These are phyloP conservation scores for Pseudococcus jackbeardsleyi DNA, from an alignment of 2,888 invertebrate genomes.

Conservation along the genomic window DNA sequence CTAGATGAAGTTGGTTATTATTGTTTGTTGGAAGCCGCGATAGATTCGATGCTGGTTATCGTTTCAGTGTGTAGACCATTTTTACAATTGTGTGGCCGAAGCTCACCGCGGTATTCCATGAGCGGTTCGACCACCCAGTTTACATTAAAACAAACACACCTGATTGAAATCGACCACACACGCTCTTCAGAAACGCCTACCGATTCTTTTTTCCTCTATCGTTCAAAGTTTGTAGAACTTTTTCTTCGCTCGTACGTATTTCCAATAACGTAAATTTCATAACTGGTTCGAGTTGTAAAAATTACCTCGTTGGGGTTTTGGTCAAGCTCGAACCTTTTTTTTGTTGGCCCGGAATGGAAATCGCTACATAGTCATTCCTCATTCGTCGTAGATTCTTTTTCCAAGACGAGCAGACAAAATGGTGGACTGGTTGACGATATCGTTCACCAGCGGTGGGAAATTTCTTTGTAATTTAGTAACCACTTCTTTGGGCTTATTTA, in stretches of 20 bases:
- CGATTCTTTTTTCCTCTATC: constrained; percentile 58
- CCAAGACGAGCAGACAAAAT: background rate
- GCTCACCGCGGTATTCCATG: constrained; percentile 64
- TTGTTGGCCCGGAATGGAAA: background rate
- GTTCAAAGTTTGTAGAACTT: constrained; percentile 46
- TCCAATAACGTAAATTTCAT: constrained; percentile 39
- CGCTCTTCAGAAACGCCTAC: constrained; percentile 64
- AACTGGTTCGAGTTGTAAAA: constrained; percentile 37
- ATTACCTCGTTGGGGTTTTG: constrained; percentile 10
- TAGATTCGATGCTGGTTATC: constrained; percentile 64
- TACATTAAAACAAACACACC: constrained; percentile 65
- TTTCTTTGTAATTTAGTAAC: constrained; percentile 33
- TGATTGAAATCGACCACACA: constrained; percentile 65
- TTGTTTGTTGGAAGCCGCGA: constrained; percentile 65
- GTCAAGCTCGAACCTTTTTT: background rate
- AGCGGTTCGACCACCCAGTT: constrained; percentile 64
- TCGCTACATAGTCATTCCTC: background rate
- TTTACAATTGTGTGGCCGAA: constrained; percentile 65
- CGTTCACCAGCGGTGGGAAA: background rate
- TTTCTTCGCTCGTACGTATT: constrained; percentile 16
- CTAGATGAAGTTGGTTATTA: constrained; percentile 60
- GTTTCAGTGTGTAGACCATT: constrained; percentile 61
- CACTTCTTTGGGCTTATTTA: constrained; percentile 37
- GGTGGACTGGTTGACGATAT: background rate
- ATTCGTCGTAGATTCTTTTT: background rate